Percentiles rank a stretch among this genome's conserved stretches.
These are phyloP conservation scores for Matsumyia berberina DNA, from an alignment of 2,888 invertebrate species.

Conservation along the genomic window DNA sequence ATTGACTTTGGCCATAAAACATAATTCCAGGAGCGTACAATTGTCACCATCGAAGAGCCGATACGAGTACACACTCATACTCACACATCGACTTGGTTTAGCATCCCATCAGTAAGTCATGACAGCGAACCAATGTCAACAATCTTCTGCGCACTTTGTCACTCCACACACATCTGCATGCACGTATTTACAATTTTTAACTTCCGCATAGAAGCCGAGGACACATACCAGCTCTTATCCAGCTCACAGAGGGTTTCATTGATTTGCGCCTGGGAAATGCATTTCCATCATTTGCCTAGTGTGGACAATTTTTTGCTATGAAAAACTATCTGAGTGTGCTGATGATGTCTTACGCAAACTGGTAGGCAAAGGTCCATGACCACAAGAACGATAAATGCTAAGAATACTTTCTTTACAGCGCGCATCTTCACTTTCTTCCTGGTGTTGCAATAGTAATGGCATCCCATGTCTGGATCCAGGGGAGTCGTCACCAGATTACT, in stretches of 20 bases:
- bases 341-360: constrained; percentile 37
- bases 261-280: constrained; percentile 57
- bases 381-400: constrained; percentile 62
- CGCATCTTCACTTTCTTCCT: constrained; percentile 72
- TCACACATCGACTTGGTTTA: constrained; percentile 44
- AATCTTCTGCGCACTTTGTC: constrained; percentile 61
- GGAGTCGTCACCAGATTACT: constrained; percentile 6
- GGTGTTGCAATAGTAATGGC: background rate
- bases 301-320: constrained; percentile 10
- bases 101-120: too few species aligned
- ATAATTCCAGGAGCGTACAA: constrained; percentile 30
- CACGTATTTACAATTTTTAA: constrained; percentile 32
- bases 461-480: background rate
- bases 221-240: constrained; percentile 30
- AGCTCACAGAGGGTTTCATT: constrained; percentile 32
- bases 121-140: constrained; percentile 64
- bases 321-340: background rate
- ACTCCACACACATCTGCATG: constrained; percentile 17
- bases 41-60: constrained; percentile 31
- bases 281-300: constrained; percentile 61
- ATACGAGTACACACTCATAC: background rate
- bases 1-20: constrained; percentile 3
- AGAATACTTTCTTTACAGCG: constrained; percentile 62
- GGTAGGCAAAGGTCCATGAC: constrained; percentile 68
- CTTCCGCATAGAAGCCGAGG: constrained; percentile 70